Evolutionary conservation across 1,140 invertebrate species (phyloP), one percentile per base, ranked within the genome.

Genomic region (Zaprionus lachaisei): DNA sequence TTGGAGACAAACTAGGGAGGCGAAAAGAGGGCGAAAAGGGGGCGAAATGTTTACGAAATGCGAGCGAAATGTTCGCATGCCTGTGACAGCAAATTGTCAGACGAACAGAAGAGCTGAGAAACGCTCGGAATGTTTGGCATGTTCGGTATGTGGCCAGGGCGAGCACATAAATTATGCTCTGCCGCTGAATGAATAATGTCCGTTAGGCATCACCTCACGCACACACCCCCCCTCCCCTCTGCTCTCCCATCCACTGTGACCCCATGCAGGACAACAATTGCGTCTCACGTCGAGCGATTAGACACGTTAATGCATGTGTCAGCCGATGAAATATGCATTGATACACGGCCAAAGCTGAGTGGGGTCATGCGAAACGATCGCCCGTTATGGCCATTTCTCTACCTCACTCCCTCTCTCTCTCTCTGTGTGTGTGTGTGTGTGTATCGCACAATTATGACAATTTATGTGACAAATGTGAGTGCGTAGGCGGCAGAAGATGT

Each of bases 231-330:
- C 5, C 54, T 14, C 1, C 41, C 20, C 20, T 20, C 1, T 5
- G 24, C 24, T 26, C 26, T 17, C 2, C 38, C 47, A 67, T 58
- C 47, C 81, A 20, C 49, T 56, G 49, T 51, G 41, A 44, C 41
- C 41, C n/a, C 41, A 47, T 47, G 31, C 34, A 61, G n/a, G 15
- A 17, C n/a, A 28, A 68, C 79, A 74, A 70, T 55, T 70, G 81
- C 68, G 72, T 44, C 76, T 76, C 75, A 44, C 71, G 83, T 67
- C 72, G 80, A 81, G 73, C 83, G 83, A 83, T 87, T 89, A 80
- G 81, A 84, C 85, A 89, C 80, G 85, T 87, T 87, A 87, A 87
- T 87, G 84, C 85, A 89, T 83, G 65, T 89, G 84, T 87, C 84
- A 87, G 84, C 67, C 71, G 77, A 89, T 87, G 85, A 87, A 87